phyloP scores from a whole-genome alignment of 2,888 invertebrate species.

The Heliconius erato region DNA sequence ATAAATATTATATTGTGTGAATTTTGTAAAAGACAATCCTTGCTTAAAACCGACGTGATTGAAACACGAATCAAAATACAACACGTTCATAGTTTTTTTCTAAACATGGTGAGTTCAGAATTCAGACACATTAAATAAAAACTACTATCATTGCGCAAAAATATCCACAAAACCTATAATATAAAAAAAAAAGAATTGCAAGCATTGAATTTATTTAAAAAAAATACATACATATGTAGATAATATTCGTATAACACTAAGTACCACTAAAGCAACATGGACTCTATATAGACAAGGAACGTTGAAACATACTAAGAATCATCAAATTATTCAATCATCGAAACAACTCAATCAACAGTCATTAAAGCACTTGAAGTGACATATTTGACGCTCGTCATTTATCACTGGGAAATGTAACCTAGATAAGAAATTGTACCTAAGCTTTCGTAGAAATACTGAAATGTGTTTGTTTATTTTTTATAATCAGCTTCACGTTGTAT shows the following conservation, averaged over 20 bases:
- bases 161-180: too few species aligned
- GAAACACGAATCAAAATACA: not conserved
- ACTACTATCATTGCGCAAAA: too few species aligned
- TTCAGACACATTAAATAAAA: too few species aligned
- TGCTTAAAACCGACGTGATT: not conserved
- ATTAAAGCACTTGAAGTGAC: constrained; percentile 25
- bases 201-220: too few species aligned
- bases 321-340: constrained; percentile 16
- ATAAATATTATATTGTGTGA: too few species aligned
- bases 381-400: constrained; percentile 21
- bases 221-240: too few species aligned
- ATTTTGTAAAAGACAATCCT: not conserved
- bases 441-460: constrained; percentile 3
- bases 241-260: not conserved
- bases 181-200: too few species aligned
- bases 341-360: constrained; percentile 27
- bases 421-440: constrained; percentile 8
- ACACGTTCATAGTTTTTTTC: not conserved
- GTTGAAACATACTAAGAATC: not conserved
- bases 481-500: too few species aligned
- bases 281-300: not conserved
- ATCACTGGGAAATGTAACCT: constrained; percentile 26
- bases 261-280: not conserved
- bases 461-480: not conserved
- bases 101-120: too few species aligned